Evolutionary conservation across 2,888 invertebrate species (phyloP).

Genomic region (Neoaliturus tenellus): DNA sequence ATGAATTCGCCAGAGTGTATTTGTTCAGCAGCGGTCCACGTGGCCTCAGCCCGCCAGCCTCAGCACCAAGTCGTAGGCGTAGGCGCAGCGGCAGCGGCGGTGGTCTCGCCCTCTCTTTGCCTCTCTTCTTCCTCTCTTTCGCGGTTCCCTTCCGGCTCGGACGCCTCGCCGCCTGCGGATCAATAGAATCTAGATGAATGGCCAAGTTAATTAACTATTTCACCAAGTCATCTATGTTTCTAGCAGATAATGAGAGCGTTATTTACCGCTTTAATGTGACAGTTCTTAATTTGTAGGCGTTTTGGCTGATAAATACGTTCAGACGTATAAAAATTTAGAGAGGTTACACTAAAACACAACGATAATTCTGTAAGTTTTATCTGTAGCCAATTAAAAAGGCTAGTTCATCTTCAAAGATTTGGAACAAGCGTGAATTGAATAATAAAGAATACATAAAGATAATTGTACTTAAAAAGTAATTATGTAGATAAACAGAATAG

Average conservation of each 20-base stretch:
- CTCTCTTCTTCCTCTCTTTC: conserved; percentile 42
- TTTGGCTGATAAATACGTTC: too few relatives aligned
- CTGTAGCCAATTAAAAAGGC: too few relatives aligned
- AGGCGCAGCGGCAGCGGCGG: conserved; percentile 15
- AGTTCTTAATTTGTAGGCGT: too few relatives aligned
- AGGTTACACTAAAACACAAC: too few relatives aligned
- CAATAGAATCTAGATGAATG: conserved; percentile 51
- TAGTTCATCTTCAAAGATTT: too few relatives aligned
- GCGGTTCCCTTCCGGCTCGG: background rate
- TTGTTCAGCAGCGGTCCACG: background rate
- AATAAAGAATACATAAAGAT: too few relatives aligned
- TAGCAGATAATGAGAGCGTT: background rate
- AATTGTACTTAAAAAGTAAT: too few relatives aligned
- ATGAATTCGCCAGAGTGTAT: background rate
- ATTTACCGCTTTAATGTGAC: too few relatives aligned
- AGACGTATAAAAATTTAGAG: too few relatives aligned
- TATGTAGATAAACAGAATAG: too few relatives aligned
- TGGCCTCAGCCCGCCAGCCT: background rate
- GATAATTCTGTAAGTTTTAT: too few relatives aligned
- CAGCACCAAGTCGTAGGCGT: background rate
- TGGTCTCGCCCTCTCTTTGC: conserved; percentile 26
- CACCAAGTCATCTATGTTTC: background rate
- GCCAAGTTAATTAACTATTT: conserved; percentile 36
- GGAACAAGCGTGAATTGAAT: too few relatives aligned
- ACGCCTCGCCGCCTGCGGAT: conserved; percentile 11